A percentile compares a stretch with the other conserved stretches of the same genome.
These are phyloP conservation scores for Tricholaema leucomelas DNA, from an alignment of 2,113 vertebrate genomes.

Conservation along the genomic window DNA sequence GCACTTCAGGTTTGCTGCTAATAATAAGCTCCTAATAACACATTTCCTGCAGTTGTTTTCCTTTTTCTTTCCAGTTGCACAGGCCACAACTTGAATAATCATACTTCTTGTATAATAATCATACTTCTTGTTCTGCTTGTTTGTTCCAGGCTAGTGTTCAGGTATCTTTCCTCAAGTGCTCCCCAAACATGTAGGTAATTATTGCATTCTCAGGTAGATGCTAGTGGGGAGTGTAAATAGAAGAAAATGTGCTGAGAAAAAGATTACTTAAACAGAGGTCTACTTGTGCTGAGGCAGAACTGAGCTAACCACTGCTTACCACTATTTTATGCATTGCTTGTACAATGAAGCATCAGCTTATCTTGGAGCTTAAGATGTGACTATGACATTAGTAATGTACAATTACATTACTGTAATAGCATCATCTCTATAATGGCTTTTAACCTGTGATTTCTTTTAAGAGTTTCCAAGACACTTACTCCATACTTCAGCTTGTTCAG, in stretches of 20 bases:
- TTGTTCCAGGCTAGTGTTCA: neutral
- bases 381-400: neutral
- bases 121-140: neutral
- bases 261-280: neutral
- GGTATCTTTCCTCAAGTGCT: neutral
- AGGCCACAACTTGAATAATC: neutral
- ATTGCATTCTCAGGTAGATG: neutral
- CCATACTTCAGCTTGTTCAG: neutral
- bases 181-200: neutral
- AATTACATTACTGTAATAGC: neutral
- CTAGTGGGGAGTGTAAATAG: neutral
- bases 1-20: neutral
- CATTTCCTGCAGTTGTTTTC: neutral
- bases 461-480: neutral
- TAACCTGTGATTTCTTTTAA: neutral
- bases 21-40: neutral
- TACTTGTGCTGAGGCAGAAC: neutral
- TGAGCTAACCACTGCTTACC: neutral
- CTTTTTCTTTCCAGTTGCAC: neutral
- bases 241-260: neutral
- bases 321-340: neutral
- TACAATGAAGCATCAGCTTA: neutral
- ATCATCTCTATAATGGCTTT: conserved; percentile 12
- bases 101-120: neutral
- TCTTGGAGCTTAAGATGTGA: neutral